A percentile compares a stretch with the other conserved stretches of the same genome.
phyloP scores from a whole-genome alignment of 2,113 vertebrate species.

The Seriola aureovittata region DNA sequence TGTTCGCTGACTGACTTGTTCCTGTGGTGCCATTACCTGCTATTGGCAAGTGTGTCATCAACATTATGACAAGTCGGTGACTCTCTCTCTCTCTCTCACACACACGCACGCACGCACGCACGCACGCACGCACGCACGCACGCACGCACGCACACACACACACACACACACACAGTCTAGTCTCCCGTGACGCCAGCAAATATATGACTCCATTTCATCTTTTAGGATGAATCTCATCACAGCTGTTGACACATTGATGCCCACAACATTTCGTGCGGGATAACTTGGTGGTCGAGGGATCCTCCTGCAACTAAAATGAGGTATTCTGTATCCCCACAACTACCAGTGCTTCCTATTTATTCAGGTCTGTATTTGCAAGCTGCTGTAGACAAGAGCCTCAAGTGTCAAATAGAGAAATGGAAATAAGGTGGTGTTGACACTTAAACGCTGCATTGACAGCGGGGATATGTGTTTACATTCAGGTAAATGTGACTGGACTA shows the following conservation, averaged over 20 bases:
- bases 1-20: constrained; percentile 35
- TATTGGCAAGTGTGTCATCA: constrained; percentile 41
- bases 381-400: background rate
- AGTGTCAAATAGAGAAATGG: background rate
- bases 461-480: constrained; percentile 14
- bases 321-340: background rate
- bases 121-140: background rate
- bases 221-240: constrained; percentile 19
- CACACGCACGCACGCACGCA: background rate
- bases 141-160: too few relatives aligned
- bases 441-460: constrained; percentile 3
- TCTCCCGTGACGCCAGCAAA: background rate
- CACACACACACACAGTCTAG: background rate
- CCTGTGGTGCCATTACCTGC: constrained; percentile 28
- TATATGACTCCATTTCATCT: background rate
- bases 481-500: constrained; percentile 14
- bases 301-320: background rate
- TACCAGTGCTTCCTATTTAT: background rate
- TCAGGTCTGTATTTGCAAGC: background rate
- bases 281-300: background rate
- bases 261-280: background rate
- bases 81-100: background rate
- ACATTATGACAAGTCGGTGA: constrained; percentile 14
- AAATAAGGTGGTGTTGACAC: background rate
- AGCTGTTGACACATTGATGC: background rate